These are phyloP conservation scores for Mycalesis mineus DNA, from an alignment of 2,888 invertebrate species.

Conservation along the genomic window DNA sequence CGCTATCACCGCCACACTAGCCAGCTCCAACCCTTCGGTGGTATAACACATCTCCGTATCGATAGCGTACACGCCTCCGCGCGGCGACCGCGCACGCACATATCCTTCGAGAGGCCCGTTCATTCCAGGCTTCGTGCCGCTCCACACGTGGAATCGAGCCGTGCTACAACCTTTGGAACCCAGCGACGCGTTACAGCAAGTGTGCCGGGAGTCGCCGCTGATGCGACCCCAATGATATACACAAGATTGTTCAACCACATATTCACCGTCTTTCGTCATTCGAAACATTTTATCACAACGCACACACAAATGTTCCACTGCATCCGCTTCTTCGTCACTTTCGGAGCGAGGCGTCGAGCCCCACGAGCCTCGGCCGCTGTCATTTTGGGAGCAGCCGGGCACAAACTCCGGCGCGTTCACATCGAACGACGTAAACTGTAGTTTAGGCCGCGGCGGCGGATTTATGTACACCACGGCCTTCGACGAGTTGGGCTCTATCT, in stretches of 20 bases:
- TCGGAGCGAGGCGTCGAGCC: slow-evolving; percentile 77
- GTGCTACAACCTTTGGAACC: slow-evolving; percentile 81
- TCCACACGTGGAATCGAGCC: slow-evolving; percentile 86
- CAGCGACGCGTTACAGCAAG: slow-evolving; percentile 80
- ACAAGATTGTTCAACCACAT: slow-evolving; percentile 86
- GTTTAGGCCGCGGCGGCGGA: slow-evolving; percentile 68
- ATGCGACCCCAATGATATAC: slow-evolving; percentile 93
- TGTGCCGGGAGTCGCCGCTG: slow-evolving; percentile 75
- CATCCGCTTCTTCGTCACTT: slow-evolving; percentile 77
- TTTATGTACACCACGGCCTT: slow-evolving; percentile 81
- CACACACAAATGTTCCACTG: slow-evolving; percentile 81
- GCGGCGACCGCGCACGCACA: slow-evolving; percentile 77
- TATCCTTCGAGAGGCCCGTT: slow-evolving; percentile 86
- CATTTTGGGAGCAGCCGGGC: slow-evolving; percentile 73
- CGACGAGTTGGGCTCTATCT: slow-evolving; percentile 78
- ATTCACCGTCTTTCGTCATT: slow-evolving; percentile 84
- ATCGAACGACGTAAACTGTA: slow-evolving; percentile 71
- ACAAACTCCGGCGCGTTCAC: slow-evolving; percentile 84
- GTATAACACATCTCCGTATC: slow-evolving; percentile 99
- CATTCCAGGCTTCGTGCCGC: slow-evolving; percentile 81
- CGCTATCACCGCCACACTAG: slow-evolving; percentile 90
- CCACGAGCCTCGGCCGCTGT: slow-evolving; percentile 76
- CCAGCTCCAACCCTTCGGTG: slow-evolving; percentile 89
- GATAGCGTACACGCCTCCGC: slow-evolving; percentile 85
- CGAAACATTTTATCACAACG: slow-evolving; percentile 86